A percentile compares a stretch with the other conserved stretches of the same genome.
phyloP scores from a whole-genome alignment of 2,888 invertebrate genomes.

The Trissolcus brochymenae region DNA sequence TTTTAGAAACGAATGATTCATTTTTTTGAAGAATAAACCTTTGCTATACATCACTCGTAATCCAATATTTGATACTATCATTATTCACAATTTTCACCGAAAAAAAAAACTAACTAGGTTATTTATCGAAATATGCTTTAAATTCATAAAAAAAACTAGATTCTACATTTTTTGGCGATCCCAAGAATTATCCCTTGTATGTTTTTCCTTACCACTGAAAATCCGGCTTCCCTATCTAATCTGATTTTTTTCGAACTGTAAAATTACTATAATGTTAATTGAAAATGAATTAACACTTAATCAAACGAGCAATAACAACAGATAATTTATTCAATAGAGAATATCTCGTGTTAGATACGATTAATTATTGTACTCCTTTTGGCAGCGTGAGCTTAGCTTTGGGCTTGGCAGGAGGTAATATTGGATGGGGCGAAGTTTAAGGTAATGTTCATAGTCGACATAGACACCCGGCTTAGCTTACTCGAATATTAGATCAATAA shows the following conservation, averaged over 20 bases:
- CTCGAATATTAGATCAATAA: constrained; percentile 76
- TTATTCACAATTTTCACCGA: too few species aligned
- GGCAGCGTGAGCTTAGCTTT: constrained; percentile 68
- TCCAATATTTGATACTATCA: too few species aligned
- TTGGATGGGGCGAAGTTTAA: constrained; percentile 70
- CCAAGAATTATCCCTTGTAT: too few species aligned
- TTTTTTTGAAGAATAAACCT: too few species aligned
- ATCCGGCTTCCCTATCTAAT: neutral
- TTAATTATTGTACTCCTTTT: constrained; percentile 74
- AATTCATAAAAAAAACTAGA: too few species aligned
- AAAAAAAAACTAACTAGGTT: too few species aligned
- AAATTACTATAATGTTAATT: constrained; percentile 26
- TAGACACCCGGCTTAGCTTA: constrained; percentile 72
- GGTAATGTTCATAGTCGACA: constrained; percentile 69
- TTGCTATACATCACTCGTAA: too few species aligned
- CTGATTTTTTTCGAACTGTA: constrained; percentile 7
- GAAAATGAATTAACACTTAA: constrained; percentile 41
- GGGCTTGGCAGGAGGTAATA: constrained; percentile 65
- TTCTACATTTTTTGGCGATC: too few species aligned
- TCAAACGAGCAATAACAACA: constrained; percentile 49
- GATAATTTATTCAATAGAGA: constrained; percentile 60
- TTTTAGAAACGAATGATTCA: too few species aligned
- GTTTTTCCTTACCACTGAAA: too few species aligned
- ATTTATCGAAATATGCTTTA: too few species aligned
- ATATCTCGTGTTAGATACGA: constrained; percentile 70